Percentiles rank a stretch among this genome's conserved stretches.
phyloP scores from a whole-genome alignment of 1,140 invertebrate genomes.

The Ostrea edulis region DNA sequence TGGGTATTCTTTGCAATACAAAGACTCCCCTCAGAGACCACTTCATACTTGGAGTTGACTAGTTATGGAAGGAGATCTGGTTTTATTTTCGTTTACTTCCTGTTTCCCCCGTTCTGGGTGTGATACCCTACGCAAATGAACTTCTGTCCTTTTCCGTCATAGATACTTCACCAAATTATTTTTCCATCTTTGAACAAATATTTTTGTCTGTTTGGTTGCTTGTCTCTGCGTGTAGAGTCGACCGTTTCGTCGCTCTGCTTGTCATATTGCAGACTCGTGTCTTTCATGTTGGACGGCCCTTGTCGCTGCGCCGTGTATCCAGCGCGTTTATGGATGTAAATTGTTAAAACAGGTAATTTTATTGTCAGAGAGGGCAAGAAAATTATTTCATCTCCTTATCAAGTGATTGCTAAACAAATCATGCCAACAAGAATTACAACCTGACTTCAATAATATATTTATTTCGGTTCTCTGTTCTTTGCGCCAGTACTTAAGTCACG shows the following conservation, averaged over 20 bases:
- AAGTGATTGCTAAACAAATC: slow-evolving; percentile 41
- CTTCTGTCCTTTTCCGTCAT: not conserved
- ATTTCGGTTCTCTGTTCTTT: not conserved
- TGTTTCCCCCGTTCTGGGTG: too few relatives aligned
- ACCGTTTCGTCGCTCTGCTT: slow-evolving; percentile 24
- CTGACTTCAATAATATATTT: slow-evolving; percentile 33
- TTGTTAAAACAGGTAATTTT: slow-evolving; percentile 42
- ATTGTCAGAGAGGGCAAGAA: slow-evolving; percentile 42
- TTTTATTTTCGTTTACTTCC: too few relatives aligned
- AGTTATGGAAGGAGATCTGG: too few relatives aligned
- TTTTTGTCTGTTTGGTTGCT: not conserved
- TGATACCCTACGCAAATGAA: not conserved
- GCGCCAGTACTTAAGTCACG: not conserved
- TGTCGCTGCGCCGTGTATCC: slow-evolving; percentile 23
- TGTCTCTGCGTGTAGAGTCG: slow-evolving; percentile 12
- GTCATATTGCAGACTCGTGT: slow-evolving; percentile 19
- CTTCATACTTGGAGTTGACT: too few relatives aligned
- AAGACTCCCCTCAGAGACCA: too few relatives aligned
- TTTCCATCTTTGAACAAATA: slow-evolving; percentile 23
- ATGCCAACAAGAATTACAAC: slow-evolving; percentile 8
- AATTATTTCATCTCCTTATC: slow-evolving; percentile 41
- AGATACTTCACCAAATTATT: not conserved
- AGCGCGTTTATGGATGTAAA: slow-evolving; percentile 41
- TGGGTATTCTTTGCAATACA: too few relatives aligned
- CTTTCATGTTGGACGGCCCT: slow-evolving; percentile 18